Evolutionary conservation across 2,797 vertebrate genomes (phyloP), one percentile per base, ranked within the genome.

Genomic region (Arremon brunneinucha): DNA sequence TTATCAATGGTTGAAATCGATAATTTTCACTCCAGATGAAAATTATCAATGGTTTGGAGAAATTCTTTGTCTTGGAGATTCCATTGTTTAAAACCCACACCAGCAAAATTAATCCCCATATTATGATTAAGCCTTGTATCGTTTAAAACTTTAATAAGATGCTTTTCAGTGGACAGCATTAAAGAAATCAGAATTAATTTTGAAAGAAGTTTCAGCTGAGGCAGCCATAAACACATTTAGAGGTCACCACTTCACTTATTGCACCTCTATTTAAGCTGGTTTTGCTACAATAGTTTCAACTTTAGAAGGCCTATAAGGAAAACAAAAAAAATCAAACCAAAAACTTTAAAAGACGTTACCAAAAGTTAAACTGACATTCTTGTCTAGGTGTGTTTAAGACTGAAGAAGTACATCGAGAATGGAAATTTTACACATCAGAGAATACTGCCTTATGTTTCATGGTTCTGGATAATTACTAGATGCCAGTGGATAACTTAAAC

Each of bases 401-500:
- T 93, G 93, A 90, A 89, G 88, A 95, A 97, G 95, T 97, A 93
- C 93, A 92, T 87, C 94, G 52, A 94, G 93, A 96, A 97, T 93
- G 97, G 97, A 97, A 96, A 98, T 98, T 98, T 98, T 98, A 98
- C 97, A 98, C 97, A 97, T 98, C 97, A 97, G 95, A 97, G 97
- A 97, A 97, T 97, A 96, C 94, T 97, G 97, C 93, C 97, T 97
- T 97, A 94, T 96, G 97, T 98, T 98, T 97, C 96, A 80, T 97
- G 95, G 91, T 94, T 98, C 97, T 97, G 95, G 94, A 97, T 98
- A 98, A 98, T 98, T 98, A 98, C 97, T 98, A 98, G 98, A 98
- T 98, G 98, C 97, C 98, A 98, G 97, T 96, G 97, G 97, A 97
- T 97, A 97, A 98, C 97, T 98, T 98, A 98, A 98, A 98, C 97